A percentile compares a stretch with the other conserved stretches of the same genome.
phyloP scores from a whole-genome alignment of 2,888 invertebrate genomes.

The Cephus pygmeus region DNA sequence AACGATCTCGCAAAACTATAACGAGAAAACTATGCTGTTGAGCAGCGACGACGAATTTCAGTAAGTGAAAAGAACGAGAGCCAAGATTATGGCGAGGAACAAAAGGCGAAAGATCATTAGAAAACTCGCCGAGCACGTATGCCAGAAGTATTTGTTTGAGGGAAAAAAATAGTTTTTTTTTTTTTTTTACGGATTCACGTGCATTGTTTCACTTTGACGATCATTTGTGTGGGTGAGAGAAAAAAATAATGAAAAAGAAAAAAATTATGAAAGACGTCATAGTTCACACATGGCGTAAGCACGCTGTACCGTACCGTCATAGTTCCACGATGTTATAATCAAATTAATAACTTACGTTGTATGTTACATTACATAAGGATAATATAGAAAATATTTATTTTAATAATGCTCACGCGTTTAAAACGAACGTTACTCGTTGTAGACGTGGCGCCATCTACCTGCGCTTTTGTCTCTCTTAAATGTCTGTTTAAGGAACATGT shows the following conservation, averaged over 20 bases:
- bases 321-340: conserved; percentile 34
- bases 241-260: background rate
- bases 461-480: too few species aligned
- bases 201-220: conserved; percentile 14
- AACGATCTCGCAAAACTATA: conserved; percentile 87
- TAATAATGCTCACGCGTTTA: conserved; percentile 54
- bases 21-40: conserved; percentile 94
- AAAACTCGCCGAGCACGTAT: background rate
- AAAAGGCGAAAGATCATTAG: too few species aligned
- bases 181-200: conserved; percentile 17
- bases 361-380: conserved; percentile 46
- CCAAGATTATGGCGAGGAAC: background rate
- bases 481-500: background rate
- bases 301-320: conserved; percentile 27
- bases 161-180: conserved; percentile 21
- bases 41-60: conserved; percentile 97
- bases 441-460: conserved; percentile 45
- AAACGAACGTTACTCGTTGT: conserved; percentile 49
- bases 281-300: conserved; percentile 18
- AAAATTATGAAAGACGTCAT: conserved; percentile 1
- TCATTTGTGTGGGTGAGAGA: conserved; percentile 19
- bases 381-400: conserved; percentile 63
- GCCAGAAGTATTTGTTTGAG: background rate
- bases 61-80: conserved; percentile 63
- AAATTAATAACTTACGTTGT: background rate